Percentiles rank a stretch among this genome's conserved stretches.
Conservation (phyloP, 2,797 vertebrate genomes). For the Tragelaphus eurycerus region DNA sequence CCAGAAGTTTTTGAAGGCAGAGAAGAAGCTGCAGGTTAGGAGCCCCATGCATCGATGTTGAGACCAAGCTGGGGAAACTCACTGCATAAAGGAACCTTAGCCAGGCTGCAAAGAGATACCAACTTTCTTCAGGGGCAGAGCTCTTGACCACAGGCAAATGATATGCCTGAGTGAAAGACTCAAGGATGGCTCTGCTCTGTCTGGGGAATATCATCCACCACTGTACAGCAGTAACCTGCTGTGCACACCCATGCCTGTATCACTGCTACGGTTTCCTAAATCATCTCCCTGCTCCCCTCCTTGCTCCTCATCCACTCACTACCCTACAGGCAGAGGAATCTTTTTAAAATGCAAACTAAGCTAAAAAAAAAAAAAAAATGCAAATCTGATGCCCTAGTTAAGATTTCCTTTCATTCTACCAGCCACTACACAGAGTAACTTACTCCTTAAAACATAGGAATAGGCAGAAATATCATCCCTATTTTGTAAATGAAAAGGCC, state of each 20-base stretch:
- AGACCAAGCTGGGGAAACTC: neutral
- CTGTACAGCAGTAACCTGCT: neutral
- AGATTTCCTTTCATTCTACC: neutral
- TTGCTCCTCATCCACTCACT: no score
- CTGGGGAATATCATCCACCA: neutral
- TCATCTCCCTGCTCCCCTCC: neutral
- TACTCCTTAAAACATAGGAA: neutral
- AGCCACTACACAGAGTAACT: neutral
- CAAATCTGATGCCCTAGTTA: neutral
- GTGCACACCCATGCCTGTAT: accelerated
- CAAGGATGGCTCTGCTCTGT: neutral
- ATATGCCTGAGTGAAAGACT: neutral
- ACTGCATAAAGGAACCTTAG: neutral
- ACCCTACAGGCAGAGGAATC: neutral
- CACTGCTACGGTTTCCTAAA: accelerated
- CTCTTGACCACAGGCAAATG: neutral
- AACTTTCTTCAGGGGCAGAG: neutral
- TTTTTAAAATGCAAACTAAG: neutral
- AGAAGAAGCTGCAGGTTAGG: neutral
- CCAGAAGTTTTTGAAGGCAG: neutral
- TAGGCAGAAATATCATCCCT: neutral
- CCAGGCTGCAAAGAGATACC: neutral
- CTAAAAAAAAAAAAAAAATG: no score
- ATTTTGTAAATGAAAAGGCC: neutral
- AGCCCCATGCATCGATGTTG: no score